Base-by-base conservation (phyloP, 2,113 vertebrate genomes). In the Terrapene triunguis region DNA sequence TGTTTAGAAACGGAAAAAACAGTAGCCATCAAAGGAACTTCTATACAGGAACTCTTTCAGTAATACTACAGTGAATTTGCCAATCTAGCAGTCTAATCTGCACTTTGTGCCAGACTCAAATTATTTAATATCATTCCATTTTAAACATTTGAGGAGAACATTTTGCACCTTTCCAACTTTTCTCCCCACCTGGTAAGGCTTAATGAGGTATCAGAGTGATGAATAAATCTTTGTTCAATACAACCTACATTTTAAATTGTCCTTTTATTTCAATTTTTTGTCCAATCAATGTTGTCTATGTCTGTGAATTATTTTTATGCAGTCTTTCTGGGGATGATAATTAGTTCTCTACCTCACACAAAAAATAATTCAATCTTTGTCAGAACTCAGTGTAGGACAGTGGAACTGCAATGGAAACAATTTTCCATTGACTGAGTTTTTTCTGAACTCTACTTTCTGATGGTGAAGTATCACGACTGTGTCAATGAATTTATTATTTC, bases 181-280 rank as follows among this genome's bases (percentile, higher is more conserved):
- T 24, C 84, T 29, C 11, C 27, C 87, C 69, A 89, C 85, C 54
- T 80, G 88, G 48, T 44, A 82, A 54, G 42, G 47, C 69, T 87
- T 87, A 90, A 83, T 85, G 27, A 93, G 13, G 51, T 38, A 80
- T 80, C 32, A 21, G 32, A 44, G 14, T 89, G 16, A 72, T 72
- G 54, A 96, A 94, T 35, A 93, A 89, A 80, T 88, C 82, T 47
- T 96, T 93, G 54, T 94, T 94, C 92, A 93, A 91, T 89, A 4
- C 85, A 93, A 90, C 94, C 94, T 92, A 87, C 72, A 94, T 65
- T 85, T 84, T 1, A 65, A 92, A 88, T 62, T 81, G 29, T 53
- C 51, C 54, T 94, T 97, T 96, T 93, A 94, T 93, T 96, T 53
- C 94, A 86, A 89, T 89, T 80, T 69, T 16, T 50, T 92, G 48